phyloP scores from a whole-genome alignment of 2,113 vertebrate species.

The Baryphthengus martii region DNA sequence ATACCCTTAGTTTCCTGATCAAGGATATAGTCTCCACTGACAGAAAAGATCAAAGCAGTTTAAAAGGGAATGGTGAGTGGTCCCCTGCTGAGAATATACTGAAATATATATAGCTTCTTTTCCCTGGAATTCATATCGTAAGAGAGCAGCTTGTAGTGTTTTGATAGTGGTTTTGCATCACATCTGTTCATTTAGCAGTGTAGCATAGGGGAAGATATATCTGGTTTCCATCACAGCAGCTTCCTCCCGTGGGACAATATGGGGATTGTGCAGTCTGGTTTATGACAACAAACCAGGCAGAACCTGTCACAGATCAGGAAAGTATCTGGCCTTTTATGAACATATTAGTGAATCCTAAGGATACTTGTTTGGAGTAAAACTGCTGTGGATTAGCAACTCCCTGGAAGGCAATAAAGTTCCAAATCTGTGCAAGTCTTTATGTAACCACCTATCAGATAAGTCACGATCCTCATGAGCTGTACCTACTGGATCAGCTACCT shows the following conservation, averaged over 20 bases:
- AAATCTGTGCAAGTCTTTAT: neutral
- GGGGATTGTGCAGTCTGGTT: neutral
- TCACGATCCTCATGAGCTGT: neutral
- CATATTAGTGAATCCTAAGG: neutral
- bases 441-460: neutral
- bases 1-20: neutral
- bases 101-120: neutral
- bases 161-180: neutral
- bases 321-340: neutral
- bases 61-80: neutral
- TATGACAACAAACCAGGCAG: conserved; percentile 7
- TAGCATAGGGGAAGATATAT: neutral
- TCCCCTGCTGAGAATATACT: neutral
- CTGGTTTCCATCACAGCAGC: conserved; percentile 11
- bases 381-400: neutral
- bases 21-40: neutral
- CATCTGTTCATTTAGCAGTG: neutral
- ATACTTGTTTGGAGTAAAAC: neutral
- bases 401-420: neutral
- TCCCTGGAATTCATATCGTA: neutral
- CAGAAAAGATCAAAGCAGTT: neutral
- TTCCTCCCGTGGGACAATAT: neutral
- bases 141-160: neutral
- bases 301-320: neutral
- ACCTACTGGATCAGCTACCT: neutral